phyloP scores from a whole-genome alignment of 2,888 invertebrate species.

The Coronaproctus castanopsis region DNA sequence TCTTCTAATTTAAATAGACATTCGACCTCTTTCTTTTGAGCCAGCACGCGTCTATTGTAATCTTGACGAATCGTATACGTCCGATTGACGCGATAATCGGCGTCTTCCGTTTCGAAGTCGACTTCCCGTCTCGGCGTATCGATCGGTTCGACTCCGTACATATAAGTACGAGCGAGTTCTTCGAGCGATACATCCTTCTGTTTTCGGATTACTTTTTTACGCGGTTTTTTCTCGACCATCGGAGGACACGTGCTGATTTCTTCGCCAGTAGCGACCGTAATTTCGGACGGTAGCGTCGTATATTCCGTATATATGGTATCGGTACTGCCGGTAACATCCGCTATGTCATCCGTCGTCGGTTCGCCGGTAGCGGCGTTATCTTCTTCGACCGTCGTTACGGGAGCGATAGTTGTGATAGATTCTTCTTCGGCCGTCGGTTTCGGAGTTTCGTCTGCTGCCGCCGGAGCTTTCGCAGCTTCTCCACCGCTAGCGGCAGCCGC shows the following conservation, averaged over 20 bases:
- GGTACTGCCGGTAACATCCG: too few relatives aligned
- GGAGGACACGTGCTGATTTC: not conserved
- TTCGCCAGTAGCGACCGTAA: not conserved
- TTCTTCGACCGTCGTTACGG: not conserved
- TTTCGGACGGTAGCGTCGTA: not conserved
- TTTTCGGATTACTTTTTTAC: not conserved
- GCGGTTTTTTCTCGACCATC: not conserved
- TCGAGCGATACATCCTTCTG: not conserved
- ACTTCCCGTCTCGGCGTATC: not conserved
- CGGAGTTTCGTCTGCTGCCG: not conserved
- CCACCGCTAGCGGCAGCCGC: not conserved
- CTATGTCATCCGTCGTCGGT: not conserved
- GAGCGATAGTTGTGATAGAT: not conserved
- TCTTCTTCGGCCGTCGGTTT: not conserved
- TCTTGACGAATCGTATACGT: not conserved
- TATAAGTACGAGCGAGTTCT: not conserved
- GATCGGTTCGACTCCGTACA: not conserved
- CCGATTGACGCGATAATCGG: not conserved
- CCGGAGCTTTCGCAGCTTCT: not conserved
- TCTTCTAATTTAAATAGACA: not conserved
- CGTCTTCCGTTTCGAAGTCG: not conserved
- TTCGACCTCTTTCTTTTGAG: not conserved
- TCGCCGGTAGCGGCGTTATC: not conserved
- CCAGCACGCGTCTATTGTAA: not conserved
- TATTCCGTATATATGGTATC: not conserved